Evolutionary conservation across 2,888 invertebrate genomes (phyloP).

Genomic region (Baccha elongata): DNA sequence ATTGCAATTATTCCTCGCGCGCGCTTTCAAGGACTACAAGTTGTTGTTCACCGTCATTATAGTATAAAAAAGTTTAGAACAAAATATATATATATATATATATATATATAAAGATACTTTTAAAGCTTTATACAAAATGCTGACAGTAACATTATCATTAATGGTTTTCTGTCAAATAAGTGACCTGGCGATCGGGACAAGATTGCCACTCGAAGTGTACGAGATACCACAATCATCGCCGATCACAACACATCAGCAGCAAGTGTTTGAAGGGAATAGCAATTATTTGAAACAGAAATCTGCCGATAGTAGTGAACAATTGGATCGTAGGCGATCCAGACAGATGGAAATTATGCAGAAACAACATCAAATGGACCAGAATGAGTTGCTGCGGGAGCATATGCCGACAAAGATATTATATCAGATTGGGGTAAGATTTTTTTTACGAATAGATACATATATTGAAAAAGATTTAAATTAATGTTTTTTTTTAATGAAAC

Average conservation of each 20-base stretch:
- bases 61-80: too few species aligned
- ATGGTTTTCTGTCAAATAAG: conserved; percentile 76
- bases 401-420: conserved; percentile 85
- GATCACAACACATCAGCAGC: conserved; percentile 67
- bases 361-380: conserved; percentile 68
- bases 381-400: conserved; percentile 63
- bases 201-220: conserved; percentile 81
- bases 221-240: conserved; percentile 78
- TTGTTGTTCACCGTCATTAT: conserved; percentile 7
- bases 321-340: conserved; percentile 80
- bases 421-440: conserved; percentile 83
- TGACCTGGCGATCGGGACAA: conserved; percentile 77
- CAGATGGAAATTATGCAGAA: conserved; percentile 83
- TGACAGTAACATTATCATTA: conserved; percentile 74
- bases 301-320: conserved; percentile 68
- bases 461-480: too few species aligned
- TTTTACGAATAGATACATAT: too few species aligned
- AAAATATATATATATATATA: too few species aligned
- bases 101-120: conserved; percentile 20
- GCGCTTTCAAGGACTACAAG: conserved; percentile 65
- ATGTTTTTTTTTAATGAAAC: too few species aligned
- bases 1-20: conserved; percentile 53
- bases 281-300: conserved; percentile 67
- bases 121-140: conserved; percentile 71
- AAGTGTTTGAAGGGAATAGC: conserved; percentile 68